A percentile compares a stretch with the other conserved stretches of the same genome.
Evolutionary conservation across 2,888 invertebrate genomes (phyloP).

Genomic region (Metellina segmentata): DNA sequence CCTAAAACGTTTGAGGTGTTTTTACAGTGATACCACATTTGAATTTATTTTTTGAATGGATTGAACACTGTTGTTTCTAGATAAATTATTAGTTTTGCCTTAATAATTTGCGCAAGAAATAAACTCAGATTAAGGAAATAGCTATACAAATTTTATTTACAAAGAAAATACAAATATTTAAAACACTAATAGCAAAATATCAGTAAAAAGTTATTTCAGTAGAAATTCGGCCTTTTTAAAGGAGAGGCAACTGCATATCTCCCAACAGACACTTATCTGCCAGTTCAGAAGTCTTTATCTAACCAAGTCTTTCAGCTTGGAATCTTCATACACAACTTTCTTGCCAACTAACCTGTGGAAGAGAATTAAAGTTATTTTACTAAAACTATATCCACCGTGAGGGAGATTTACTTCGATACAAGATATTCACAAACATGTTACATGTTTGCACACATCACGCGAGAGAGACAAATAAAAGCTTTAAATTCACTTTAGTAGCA

Average conservation of each 20-base stretch:
- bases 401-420: too few relatives aligned
- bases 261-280: constrained; percentile 15
- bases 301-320: background rate
- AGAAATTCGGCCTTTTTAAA: background rate
- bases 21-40: too few relatives aligned
- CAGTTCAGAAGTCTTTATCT: constrained; percentile 38
- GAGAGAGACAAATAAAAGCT: too few relatives aligned
- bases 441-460: too few relatives aligned
- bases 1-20: too few relatives aligned
- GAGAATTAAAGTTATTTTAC: background rate
- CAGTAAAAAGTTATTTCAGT: background rate
- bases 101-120: too few relatives aligned
- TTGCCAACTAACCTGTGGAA: constrained; percentile 39
- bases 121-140: background rate
- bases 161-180: background rate
- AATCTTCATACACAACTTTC: constrained; percentile 28
- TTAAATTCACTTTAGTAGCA: too few relatives aligned
- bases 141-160: background rate
- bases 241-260: constrained; percentile 3
- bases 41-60: too few relatives aligned
- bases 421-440: too few relatives aligned
- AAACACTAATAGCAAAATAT: background rate
- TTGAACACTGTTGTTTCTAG: too few relatives aligned
- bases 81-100: too few relatives aligned
- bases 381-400: background rate